These are phyloP conservation scores for Epizoanthus fatuus DNA, from an alignment of 92 coral and sea anemone species.

Conservation along the genomic window DNA sequence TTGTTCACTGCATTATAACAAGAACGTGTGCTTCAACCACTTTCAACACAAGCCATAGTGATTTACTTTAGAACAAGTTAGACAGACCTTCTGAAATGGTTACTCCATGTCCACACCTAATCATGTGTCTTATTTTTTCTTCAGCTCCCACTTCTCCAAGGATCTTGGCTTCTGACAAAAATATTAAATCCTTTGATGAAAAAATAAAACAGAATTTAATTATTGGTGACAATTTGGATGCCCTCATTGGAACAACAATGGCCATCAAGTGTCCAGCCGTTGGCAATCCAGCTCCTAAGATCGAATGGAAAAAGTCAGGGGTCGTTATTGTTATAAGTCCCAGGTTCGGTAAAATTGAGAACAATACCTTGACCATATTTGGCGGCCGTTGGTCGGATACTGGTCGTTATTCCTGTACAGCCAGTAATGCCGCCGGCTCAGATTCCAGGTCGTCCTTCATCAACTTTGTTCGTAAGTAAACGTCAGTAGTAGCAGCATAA, in stretches of 20 bases:
- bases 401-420: constrained; percentile 84
- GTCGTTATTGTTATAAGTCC: constrained; percentile 18
- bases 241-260: constrained; percentile 80
- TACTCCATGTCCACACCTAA: too few relatives aligned
- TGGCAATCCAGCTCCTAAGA: constrained; percentile 86
- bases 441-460: constrained; percentile 74
- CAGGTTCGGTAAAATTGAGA: constrained; percentile 42
- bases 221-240: constrained; percentile 84
- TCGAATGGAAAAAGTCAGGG: constrained; percentile 87
- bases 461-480: constrained; percentile 76
- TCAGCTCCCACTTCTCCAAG: constrained; percentile 87
- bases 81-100: too few relatives aligned
- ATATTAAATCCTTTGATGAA: constrained; percentile 71
- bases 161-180: constrained; percentile 74
- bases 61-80: too few relatives aligned
- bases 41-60: too few relatives aligned
- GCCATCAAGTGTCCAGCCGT: constrained; percentile 78
- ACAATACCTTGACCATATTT: constrained; percentile 67
- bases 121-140: not conserved
- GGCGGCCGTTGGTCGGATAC: constrained; percentile 75
- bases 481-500: not conserved
- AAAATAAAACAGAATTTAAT: constrained; percentile 47
- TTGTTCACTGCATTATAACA: too few relatives aligned
- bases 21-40: too few relatives aligned
- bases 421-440: constrained; percentile 86